Base-by-base conservation (phyloP, 2,797 vertebrate species). In the Psittacula echo region DNA sequence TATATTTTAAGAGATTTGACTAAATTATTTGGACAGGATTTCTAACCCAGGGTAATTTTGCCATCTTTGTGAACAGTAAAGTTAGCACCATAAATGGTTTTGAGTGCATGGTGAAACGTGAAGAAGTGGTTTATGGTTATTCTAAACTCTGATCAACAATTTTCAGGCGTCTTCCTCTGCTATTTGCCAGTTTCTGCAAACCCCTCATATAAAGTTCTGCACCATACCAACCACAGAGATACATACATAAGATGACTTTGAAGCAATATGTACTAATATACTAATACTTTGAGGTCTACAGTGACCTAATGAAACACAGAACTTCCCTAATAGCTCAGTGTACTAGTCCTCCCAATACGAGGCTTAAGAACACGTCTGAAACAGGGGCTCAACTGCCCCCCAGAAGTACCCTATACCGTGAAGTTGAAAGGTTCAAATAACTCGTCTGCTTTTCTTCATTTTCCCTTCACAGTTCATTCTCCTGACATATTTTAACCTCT, bases 1-100 rank as follows among this genome's bases (percentile, higher is more conserved):
- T 11, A 22, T 7, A 65, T 27, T 64, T 81, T 21, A 47, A 37
- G 9, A 39, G 5, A 60, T 47, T 21, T n/a, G 6, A 75, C 22
- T 15, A 16, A 27, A 44, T 42, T 26, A 45, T 39, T 71, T 56
- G 6, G 8, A 21, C 9, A 67, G 5, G 39, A 48, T 51, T 60
- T 64, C 27, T 60, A 45, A 1, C 2, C 11, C 2, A 1, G 2
- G 47, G 7, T 47, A 62, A 34, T 67, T 77, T 37, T 0, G 1
- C 12, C 10, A 64, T 5, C 9, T 50, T 37, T 17, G 21, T 10
- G 74, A 62, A 67, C 0, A 66, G 6, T 15, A 47, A 48, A 64
- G 19, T 42, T 70, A 66, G 2, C 11, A 58, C 10, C 30, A 24
- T 22, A 58, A 34, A 8, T 8, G 4, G 10, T 42, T 87, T 81